Evolutionary conservation across 2,888 invertebrate species (phyloP).

Genomic region (Eurytoma adleriae): DNA sequence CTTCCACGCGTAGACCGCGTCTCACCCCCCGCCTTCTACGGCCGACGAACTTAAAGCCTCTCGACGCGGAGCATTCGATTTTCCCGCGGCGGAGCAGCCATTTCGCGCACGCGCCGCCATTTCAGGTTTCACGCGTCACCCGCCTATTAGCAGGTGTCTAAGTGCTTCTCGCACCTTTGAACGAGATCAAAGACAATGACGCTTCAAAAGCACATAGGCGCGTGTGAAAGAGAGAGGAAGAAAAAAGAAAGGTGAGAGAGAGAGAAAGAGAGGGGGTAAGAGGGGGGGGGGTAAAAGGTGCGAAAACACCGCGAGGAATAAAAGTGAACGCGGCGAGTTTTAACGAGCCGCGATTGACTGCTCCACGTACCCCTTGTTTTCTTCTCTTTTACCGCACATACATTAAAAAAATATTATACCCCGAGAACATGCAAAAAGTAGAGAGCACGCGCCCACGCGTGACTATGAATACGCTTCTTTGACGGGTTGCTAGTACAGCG

Average conservation of each 20-base stretch:
- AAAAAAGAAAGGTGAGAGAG: not conserved
- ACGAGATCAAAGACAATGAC: not conserved
- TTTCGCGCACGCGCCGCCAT: conserved; percentile 12
- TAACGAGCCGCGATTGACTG: conserved; percentile 20
- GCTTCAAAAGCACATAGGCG: not conserved
- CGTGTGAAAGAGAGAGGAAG: not conserved
- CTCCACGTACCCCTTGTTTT: not conserved
- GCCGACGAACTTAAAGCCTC: not conserved
- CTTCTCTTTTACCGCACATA: not conserved
- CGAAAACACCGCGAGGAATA: not conserved
- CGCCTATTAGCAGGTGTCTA: not conserved
- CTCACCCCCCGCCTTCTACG: not conserved
- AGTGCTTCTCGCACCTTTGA: conserved; percentile 13
- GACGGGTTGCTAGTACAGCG: not conserved
- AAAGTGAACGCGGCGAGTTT: not conserved
- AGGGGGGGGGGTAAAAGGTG: not conserved
- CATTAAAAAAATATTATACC: not conserved
- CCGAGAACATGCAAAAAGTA: not conserved
- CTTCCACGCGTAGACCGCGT: not conserved
- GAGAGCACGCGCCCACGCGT: not conserved
- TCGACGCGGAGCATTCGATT: conserved; percentile 8
- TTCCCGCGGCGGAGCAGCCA: not conserved
- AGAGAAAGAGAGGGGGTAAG: not conserved
- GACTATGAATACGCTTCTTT: not conserved
- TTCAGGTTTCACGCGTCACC: conserved; percentile 8